These are phyloP conservation scores for Arenaria interpres DNA, from an alignment of 2,113 vertebrate genomes.

Conservation along the genomic window DNA sequence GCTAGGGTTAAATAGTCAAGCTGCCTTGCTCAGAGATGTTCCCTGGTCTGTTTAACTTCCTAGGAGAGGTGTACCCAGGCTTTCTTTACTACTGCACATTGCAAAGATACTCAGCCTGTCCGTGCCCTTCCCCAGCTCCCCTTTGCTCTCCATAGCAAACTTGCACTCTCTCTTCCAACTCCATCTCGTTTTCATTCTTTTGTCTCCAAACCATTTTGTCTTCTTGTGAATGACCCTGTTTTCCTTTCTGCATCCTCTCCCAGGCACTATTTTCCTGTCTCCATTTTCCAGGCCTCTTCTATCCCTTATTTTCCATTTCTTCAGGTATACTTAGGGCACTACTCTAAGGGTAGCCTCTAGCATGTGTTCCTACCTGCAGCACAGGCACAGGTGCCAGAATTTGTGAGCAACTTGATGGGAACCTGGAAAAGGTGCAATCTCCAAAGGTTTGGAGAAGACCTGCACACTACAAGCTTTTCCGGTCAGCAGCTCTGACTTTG, in stretches of 20 bases:
- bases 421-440: neutral
- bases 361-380: neutral
- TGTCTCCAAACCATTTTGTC: neutral
- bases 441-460: neutral
- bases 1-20: neutral
- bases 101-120: neutral
- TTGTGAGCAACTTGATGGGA: neutral
- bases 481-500: neutral
- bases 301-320: neutral
- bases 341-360: neutral
- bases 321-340: neutral
- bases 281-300: neutral
- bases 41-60: neutral
- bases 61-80: neutral
- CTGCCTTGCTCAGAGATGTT: neutral
- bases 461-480: neutral
- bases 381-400: neutral
- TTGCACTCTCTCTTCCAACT: neutral
- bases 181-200: neutral
- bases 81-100: neutral
- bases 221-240: neutral
- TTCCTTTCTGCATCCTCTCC: neutral
- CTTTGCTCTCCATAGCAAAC: neutral
- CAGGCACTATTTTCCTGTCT: neutral
- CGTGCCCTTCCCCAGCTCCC: neutral